A percentile compares a stretch with the other conserved stretches of the same genome.
phyloP scores from a whole-genome alignment of 2,113 vertebrate genomes.

The Puffinus mauretanicus region DNA sequence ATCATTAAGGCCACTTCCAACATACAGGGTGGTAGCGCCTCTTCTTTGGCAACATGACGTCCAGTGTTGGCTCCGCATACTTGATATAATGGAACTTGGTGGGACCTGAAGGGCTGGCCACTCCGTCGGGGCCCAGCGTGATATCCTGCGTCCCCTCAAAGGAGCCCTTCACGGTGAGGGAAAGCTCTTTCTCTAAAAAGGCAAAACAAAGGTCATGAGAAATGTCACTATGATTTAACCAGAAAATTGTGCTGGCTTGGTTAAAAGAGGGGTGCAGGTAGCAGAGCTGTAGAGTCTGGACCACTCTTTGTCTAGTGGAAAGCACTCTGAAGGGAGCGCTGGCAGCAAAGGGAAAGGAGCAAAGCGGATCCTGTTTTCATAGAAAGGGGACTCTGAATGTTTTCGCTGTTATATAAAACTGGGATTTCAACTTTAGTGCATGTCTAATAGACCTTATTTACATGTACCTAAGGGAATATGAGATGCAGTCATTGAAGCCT shows the following conservation, averaged over 20 bases:
- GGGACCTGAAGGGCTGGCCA: neutral
- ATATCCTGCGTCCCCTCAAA: conserved; percentile 65
- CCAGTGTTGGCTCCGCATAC: conserved; percentile 40
- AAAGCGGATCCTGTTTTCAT: neutral
- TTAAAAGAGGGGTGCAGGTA: neutral
- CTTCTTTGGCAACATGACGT: conserved; percentile 64
- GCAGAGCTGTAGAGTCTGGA: neutral
- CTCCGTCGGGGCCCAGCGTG: neutral
- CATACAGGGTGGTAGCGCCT: conserved; percentile 50
- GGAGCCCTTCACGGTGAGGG: conserved; percentile 78
- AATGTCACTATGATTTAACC: neutral
- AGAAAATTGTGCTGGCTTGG: neutral
- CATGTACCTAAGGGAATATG: neutral
- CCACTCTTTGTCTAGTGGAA: neutral
- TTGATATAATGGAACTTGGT: conserved; percentile 78
- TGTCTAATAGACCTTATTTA: neutral
- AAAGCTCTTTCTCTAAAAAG: conserved; percentile 66
- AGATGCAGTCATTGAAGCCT: neutral
- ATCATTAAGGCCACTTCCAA: neutral
- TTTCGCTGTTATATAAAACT: neutral
- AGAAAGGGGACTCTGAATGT: neutral
- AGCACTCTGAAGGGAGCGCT: neutral
- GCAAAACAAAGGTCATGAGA: neutral
- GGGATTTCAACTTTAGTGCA: neutral
- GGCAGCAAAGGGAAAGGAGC: neutral